Evolutionary conservation across 2,888 invertebrate species (phyloP), one percentile per base, ranked within the genome.

Genomic region (Tachina lurida): DNA sequence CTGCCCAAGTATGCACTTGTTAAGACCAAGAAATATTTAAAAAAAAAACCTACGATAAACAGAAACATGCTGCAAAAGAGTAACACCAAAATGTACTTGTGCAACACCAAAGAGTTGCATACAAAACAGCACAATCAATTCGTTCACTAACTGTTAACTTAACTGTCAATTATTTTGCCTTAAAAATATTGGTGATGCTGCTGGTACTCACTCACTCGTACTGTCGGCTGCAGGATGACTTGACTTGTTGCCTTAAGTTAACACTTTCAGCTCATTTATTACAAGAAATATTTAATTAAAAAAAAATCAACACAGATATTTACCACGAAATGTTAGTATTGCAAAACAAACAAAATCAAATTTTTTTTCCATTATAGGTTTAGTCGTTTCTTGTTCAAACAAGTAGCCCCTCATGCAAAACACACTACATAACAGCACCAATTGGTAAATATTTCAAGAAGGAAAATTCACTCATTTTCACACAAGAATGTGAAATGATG

Each of bases 91-190:
- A 81, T 73, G 63, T 63, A 71, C 54, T 71, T 45, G 63, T 45
- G 63, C 41, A 65, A 79, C 56, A 71, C 54, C 71, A 79, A 49
- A 17, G 52, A 62, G 71, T 71, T 65, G 47, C 58, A 39, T 65
- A 58, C 41, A 56, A 65, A 83, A 74, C 54, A 31, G 31, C 31
- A 15, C 67, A 67, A 47, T 74, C 78, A 67, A 78, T 75, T 67
- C 58, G 39, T 62, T 77, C 65, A 45, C 45, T 41, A 43, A 75
- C 70, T 85, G 77, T 63, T 65, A 73, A 86, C 22, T 76, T 67
- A 76, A 83, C 86, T 83, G 86, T 86, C 86, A 86, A 86, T 86
- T 86, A 86, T 75, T 80, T 79, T 71, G 68, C 67, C 39, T 71
- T 43, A 70, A 82, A 77, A 56, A 68, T 56, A 19, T 12, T 75